These are phyloP conservation scores for Bombus balteatus DNA, from an alignment of 1,140 invertebrate genomes.

Conservation along the genomic window DNA sequence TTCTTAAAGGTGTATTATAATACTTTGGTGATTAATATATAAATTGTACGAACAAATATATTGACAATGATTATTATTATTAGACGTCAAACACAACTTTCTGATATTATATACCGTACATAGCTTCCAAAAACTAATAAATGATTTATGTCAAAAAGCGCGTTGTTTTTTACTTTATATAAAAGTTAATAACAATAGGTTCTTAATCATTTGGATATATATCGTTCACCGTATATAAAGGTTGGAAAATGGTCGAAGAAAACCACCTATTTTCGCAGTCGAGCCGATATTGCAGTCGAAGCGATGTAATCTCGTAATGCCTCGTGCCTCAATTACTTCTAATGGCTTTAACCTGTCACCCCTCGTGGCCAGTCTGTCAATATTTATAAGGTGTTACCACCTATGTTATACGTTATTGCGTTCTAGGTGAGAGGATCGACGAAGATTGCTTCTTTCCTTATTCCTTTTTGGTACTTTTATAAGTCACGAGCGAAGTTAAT, in stretches of 20 bases:
- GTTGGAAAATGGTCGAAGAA: not conserved
- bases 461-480: not conserved
- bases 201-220: not conserved
- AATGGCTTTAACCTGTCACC: slow-evolving; percentile 18
- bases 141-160: too few species aligned
- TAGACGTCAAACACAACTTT: too few species aligned
- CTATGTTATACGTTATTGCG: not conserved
- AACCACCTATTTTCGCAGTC: not conserved
- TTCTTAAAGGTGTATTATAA: too few species aligned
- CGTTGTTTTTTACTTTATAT: too few species aligned
- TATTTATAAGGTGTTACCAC: slow-evolving; percentile 23
- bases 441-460: not conserved
- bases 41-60: too few species aligned
- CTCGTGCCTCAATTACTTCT: slow-evolving; percentile 11
- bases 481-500: not conserved
- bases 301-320: slow-evolving; percentile 19
- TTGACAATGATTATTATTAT: too few species aligned
- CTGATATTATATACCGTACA: too few species aligned
- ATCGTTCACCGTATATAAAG: not conserved
- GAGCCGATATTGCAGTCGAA: not conserved
- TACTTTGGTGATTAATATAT: too few species aligned
- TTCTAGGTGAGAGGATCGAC: too few species aligned
- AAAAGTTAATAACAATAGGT: too few species aligned
- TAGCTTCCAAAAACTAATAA: too few species aligned
- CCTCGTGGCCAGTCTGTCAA: slow-evolving; percentile 9